Conservation (phyloP, 1,140 invertebrate species). For the Papilio machaon region DNA sequence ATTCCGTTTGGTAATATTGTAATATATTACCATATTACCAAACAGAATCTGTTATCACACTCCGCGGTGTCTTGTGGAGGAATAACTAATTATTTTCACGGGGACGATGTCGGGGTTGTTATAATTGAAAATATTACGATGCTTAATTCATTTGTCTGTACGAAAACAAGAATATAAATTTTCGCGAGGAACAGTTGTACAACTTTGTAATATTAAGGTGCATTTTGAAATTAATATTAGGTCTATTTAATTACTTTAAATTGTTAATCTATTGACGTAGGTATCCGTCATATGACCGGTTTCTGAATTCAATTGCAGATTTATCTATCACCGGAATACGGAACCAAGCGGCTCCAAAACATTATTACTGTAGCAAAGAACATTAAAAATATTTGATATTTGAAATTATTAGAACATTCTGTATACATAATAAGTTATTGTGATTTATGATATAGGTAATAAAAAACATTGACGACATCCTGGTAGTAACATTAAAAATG, state of each 20-base stretch:
- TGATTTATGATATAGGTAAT: not conserved
- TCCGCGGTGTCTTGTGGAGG: conserved; percentile 52
- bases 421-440: not conserved
- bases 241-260: not conserved
- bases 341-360: not conserved
- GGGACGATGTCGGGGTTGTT: conserved; percentile 51
- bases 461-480: not conserved
- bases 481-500: not conserved
- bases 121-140: conserved; percentile 50
- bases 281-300: not conserved
- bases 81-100: conserved; percentile 62
- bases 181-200: not conserved
- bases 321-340: not conserved
- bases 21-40: conserved; percentile 47
- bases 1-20: conserved; percentile 4
- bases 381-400: not conserved
- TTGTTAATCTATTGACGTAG: not conserved
- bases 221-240: not conserved
- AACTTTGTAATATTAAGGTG: conserved; percentile 1
- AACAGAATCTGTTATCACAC: conserved; percentile 62
- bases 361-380: not conserved
- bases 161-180: conserved; percentile 32
- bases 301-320: not conserved
- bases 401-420: not conserved
- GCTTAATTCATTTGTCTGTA: conserved; percentile 41